Percentiles rank a stretch among this genome's conserved stretches.
Evolutionary conservation across 2,113 vertebrate species (phyloP).

Genomic region (Paracanthobrama guichenoti): DNA sequence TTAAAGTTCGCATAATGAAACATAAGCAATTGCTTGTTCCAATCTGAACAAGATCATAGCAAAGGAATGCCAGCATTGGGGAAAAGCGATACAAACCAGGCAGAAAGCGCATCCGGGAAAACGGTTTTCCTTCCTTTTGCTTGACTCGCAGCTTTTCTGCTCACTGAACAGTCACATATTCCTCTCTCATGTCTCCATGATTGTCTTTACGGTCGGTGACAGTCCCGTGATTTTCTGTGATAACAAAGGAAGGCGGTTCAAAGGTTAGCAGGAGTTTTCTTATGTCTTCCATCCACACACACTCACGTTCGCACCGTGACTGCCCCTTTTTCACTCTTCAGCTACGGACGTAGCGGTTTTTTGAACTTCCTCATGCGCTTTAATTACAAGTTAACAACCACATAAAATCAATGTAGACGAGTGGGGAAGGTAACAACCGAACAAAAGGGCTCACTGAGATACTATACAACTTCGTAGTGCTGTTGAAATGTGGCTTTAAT

Average conservation of each 20-base stretch:
- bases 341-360: constrained; percentile 71
- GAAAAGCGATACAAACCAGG: constrained; percentile 37
- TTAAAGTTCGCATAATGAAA: not conserved
- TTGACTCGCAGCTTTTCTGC: constrained; percentile 7
- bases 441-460: not conserved
- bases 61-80: not conserved
- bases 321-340: constrained; percentile 47
- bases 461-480: not conserved
- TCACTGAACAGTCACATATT: not conserved
- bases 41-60: not conserved
- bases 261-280: constrained; percentile 71
- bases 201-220: constrained; percentile 41
- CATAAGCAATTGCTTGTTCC: not conserved
- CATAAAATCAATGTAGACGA: not conserved
- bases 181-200: constrained; percentile 3
- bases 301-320: constrained; percentile 49
- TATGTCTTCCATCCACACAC: constrained; percentile 54
- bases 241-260: constrained; percentile 69
- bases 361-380: constrained; percentile 67
- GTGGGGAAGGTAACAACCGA: not conserved
- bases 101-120: constrained; percentile 23
- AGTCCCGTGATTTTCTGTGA: constrained; percentile 74
- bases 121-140: constrained; percentile 1
- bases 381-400: not conserved
- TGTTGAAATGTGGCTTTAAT: not conserved